Base-by-base conservation (phyloP, 1,140 invertebrate species). In the Habropoda laboriosa region DNA sequence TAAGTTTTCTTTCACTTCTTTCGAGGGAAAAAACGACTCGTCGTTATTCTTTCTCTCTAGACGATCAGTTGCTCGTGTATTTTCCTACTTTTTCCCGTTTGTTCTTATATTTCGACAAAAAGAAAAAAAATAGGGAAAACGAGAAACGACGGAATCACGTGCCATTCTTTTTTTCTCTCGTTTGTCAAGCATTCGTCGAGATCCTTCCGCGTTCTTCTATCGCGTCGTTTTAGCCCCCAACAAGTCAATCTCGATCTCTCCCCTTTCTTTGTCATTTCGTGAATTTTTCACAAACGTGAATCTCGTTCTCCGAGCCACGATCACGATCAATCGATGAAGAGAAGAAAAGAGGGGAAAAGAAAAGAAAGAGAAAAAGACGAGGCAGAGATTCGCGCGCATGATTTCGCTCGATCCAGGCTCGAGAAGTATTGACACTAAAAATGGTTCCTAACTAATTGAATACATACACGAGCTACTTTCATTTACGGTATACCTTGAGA, bases 391-490 rank as follows among this genome's bases (percentile, higher is more conserved):
- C 10, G 71, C 53, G 51, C 35, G 55, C 32, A 47, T 78, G 57
- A 82, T 72, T 58, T 82, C 49, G 27, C 67, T n/a, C n/a, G 24
- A 67, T 45, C 47, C 63, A 64, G 78, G 32, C 76, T 87, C 81
- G 85, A 87, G 13, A 24, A 18, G 79, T 81, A 87, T 87, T n/a
- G 88, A 79, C 80, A 87, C 79, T 89, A 60, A 82, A 90, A 89
- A 91, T 89, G 88, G 90, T 92, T 92, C 91, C 91, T 92, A n/a
- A 91, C 88, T 91, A 91, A 91, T 51, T 86, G 67, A 73, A 85
- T 80, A 78, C 79, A 80, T 78, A 82, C 70, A 79, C 77, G 77
- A 79, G 77, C 68, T 79, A 89, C 76, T 85, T 87, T 86, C 81
- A 79, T 75, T 67, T 67, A 2, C 38, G 38, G 40, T 70, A 82